These are phyloP conservation scores for Harpagoxenus sublaevis DNA, from an alignment of 2,888 invertebrate genomes.

Conservation along the genomic window DNA sequence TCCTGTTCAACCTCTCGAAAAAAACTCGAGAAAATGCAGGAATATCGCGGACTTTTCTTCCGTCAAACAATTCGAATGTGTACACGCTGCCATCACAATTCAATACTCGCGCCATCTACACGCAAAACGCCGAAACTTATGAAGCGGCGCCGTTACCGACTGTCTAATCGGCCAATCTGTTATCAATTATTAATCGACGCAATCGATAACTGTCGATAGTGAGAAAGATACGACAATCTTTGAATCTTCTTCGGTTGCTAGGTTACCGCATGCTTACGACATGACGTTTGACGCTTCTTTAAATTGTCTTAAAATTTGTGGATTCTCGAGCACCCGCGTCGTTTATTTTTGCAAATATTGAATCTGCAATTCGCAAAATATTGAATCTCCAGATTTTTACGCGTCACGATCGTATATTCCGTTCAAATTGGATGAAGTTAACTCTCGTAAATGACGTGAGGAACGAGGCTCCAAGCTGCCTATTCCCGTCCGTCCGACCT, in stretches of 20 bases:
- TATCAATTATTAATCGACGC: neutral
- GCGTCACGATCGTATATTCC: neutral
- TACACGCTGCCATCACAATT: neutral
- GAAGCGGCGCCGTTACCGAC: neutral
- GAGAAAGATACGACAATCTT: neutral
- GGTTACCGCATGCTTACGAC: neutral
- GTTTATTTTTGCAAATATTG: too few species aligned
- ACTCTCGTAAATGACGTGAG: neutral
- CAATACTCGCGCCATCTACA: neutral
- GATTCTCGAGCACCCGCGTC: too few species aligned
- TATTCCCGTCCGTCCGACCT: neutral
- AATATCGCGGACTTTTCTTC: neutral
- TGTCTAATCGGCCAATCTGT: neutral
- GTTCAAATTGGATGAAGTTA: neutral
- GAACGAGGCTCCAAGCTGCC: neutral
- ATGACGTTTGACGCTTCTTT: too few species aligned
- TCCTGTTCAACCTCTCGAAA: neutral
- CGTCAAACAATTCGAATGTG: neutral
- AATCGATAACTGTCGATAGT: neutral
- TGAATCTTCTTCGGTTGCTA: neutral
- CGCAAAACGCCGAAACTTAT: neutral
- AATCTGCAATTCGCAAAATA: neutral
- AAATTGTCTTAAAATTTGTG: too few species aligned
- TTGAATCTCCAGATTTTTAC: neutral
- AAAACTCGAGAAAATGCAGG: neutral